A percentile compares a stretch with the other conserved stretches of the same genome.
Evolutionary conservation across 2,113 vertebrate species (phyloP).

Genomic region (Lagopus leucura): DNA sequence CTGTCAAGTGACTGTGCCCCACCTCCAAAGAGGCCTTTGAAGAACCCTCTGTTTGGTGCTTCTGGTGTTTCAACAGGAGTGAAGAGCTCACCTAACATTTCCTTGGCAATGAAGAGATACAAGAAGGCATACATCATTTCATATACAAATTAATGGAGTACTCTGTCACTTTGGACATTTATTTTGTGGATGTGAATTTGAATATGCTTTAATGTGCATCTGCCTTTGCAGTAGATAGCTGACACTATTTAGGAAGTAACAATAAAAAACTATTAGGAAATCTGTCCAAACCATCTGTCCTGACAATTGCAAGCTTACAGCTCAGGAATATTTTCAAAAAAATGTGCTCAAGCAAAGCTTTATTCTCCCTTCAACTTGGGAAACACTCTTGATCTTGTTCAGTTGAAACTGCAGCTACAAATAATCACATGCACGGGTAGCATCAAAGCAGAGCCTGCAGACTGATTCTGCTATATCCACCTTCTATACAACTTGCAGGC

Average conservation of each 20-base stretch:
- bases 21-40: conserved; percentile 97
- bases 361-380: neutral
- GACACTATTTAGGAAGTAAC: neutral
- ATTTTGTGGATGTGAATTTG: neutral
- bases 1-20: conserved; percentile 96
- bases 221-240: neutral
- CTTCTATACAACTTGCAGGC: neutral
- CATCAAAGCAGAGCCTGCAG: neutral
- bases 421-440: fast-evolving
- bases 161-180: neutral
- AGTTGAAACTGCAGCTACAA: neutral
- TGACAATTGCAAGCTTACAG: neutral
- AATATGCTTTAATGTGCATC: neutral
- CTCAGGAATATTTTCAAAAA: neutral
- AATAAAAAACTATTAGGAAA: neutral
- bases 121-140: neutral
- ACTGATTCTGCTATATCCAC: neutral
- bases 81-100: conserved; percentile 98
- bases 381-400: neutral
- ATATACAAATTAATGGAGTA: neutral
- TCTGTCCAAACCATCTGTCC: neutral
- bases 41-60: conserved; percentile 97
- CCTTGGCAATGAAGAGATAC: conserved; percentile 80
- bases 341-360: neutral
- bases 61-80: conserved; percentile 98